Evolutionary conservation across 1,140 invertebrate genomes (phyloP).

Genomic region (Pogonomyrmex barbatus): DNA sequence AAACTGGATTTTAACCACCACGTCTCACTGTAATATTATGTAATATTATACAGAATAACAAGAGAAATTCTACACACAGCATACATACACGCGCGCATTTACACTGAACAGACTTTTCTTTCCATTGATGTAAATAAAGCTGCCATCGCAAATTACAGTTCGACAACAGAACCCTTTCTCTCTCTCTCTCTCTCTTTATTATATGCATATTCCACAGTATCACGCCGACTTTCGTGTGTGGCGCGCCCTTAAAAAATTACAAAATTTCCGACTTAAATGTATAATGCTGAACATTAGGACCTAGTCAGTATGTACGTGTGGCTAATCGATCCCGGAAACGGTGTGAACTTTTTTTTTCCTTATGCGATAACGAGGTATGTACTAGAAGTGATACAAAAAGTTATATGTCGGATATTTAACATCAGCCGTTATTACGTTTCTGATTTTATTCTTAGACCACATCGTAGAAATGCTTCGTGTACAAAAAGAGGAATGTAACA

Average conservation of each 20-base stretch:
- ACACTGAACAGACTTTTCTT: conserved; percentile 63
- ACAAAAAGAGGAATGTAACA: conserved; percentile 84
- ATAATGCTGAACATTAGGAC: conserved; percentile 57
- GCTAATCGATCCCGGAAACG: conserved; percentile 31
- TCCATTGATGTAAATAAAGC: conserved; percentile 82
- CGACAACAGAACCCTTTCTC: conserved; percentile 64
- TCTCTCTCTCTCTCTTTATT: conserved; percentile 68
- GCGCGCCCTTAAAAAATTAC: conserved; percentile 77
- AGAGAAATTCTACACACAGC: conserved; percentile 48
- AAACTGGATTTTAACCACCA: conserved; percentile 64
- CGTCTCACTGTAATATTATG: conserved; percentile 58
- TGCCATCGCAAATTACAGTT: conserved; percentile 79
- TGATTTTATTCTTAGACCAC: conserved; percentile 71
- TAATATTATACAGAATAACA: conserved; percentile 64
- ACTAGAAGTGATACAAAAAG: background rate
- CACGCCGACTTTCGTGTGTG: conserved; percentile 4
- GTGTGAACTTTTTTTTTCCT: background rate
- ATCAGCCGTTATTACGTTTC: conserved; percentile 11
- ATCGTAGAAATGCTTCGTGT: conserved; percentile 77
- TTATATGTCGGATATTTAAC: background rate
- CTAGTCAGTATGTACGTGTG: conserved; percentile 57
- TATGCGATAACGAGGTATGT: conserved; percentile 9
- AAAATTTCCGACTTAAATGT: conserved; percentile 75
- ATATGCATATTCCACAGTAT: conserved; percentile 44
- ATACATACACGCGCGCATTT: conserved; percentile 56